phyloP scores from a whole-genome alignment of 2,113 vertebrate genomes.

The Tragulus kanchil region DNA sequence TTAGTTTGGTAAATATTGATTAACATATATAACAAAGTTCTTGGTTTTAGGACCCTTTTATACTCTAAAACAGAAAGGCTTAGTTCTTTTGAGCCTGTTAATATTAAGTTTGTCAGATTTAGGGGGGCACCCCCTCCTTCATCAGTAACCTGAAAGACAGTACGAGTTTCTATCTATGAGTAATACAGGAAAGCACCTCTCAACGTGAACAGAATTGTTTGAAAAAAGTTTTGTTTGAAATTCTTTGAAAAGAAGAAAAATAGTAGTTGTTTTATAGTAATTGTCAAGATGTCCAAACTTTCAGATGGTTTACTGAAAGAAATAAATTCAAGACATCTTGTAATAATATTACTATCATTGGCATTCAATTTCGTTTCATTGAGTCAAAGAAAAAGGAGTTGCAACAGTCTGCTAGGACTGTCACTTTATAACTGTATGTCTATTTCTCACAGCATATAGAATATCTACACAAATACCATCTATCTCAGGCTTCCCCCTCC shows the following conservation, averaged over 20 bases:
- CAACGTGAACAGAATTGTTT: background rate
- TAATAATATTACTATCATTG: background rate
- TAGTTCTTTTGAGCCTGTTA: background rate
- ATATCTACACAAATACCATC: background rate
- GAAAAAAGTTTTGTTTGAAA: background rate
- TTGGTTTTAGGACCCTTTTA: too few relatives aligned
- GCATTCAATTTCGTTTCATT: slow-evolving; percentile 35
- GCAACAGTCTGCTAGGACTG: background rate
- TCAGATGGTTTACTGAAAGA: slow-evolving; percentile 58
- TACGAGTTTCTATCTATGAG: background rate
- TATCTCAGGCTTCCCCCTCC: background rate
- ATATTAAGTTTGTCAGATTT: too few relatives aligned
- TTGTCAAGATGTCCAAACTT: slow-evolving; percentile 22
- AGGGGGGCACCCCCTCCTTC: too few relatives aligned
- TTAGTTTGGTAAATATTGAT: slow-evolving; percentile 34
- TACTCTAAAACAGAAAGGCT: too few relatives aligned
- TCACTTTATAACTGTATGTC: background rate
- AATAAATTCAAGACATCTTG: background rate
- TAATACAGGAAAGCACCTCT: background rate
- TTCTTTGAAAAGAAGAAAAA: too few relatives aligned
- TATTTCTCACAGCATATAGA: background rate
- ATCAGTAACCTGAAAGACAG: background rate
- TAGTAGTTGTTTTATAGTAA: background rate
- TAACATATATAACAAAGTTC: background rate
- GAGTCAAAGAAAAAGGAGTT: slow-evolving; percentile 37